phyloP scores from a whole-genome alignment of 2,797 vertebrate genomes.

The Selene dorsalis region DNA sequence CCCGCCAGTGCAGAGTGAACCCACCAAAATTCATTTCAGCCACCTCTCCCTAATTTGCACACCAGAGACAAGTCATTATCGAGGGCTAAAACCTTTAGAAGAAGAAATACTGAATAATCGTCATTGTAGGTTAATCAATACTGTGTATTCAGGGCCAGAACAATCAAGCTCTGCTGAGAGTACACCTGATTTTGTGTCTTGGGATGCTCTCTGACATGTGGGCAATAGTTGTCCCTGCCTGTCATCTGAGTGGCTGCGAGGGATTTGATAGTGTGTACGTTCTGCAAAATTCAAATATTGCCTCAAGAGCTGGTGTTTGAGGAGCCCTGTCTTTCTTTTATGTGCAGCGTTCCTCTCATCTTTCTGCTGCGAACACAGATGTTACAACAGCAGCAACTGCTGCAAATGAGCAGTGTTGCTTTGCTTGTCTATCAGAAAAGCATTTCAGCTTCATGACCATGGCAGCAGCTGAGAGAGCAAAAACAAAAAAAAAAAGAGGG shows the following conservation, averaged over 20 bases:
- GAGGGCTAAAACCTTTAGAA: neutral
- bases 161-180: constrained; percentile 8
- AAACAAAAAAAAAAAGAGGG: constrained; percentile 8
- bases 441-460: constrained; percentile 31
- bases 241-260: neutral
- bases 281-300: constrained; percentile 5
- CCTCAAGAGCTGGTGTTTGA: constrained; percentile 7
- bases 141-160: neutral
- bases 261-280: neutral
- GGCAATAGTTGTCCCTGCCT: neutral
- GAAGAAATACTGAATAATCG: neutral
- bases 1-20: neutral
- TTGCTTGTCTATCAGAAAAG: constrained; percentile 20
- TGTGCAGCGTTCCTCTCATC: neutral
- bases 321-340: constrained; percentile 16
- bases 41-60: constrained; percentile 20
- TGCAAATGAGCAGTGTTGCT: constrained; percentile 30
- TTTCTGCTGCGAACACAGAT: constrained; percentile 25
- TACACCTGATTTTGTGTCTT: constrained; percentile 13
- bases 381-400: constrained; percentile 23
- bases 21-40: constrained; percentile 6
- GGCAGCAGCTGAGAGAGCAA: constrained; percentile 35
- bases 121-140: neutral
- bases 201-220: neutral
- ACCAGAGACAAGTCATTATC: constrained; percentile 14